Conservation (phyloP, 2,888 invertebrate genomes). For the Agrenia bidenticulata region DNA sequence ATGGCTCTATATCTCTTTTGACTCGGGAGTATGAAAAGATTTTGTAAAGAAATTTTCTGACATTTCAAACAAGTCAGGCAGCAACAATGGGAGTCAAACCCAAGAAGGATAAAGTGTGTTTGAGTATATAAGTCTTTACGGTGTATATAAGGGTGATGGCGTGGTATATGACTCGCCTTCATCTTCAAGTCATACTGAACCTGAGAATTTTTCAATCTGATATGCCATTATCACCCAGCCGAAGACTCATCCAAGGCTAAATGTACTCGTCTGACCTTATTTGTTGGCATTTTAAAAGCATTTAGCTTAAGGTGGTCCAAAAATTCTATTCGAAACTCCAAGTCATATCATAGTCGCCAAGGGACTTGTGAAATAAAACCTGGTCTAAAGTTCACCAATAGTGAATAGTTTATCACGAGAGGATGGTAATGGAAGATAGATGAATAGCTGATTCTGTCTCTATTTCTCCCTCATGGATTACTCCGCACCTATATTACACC, state of each 20-base stretch:
- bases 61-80: slow-evolving; percentile 47
- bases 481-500: too few relatives aligned
- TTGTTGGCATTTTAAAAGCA: slow-evolving; percentile 48
- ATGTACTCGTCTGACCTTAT: slow-evolving; percentile 36
- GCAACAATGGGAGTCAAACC: slow-evolving; percentile 43
- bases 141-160: too few relatives aligned
- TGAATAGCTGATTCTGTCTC: too few relatives aligned
- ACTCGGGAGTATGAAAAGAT: slow-evolving; percentile 8
- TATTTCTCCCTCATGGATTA: too few relatives aligned
- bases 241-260: slow-evolving; percentile 19
- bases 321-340: slow-evolving; percentile 20
- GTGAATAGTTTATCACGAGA: slow-evolving; percentile 24
- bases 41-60: slow-evolving; percentile 39
- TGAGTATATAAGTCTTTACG: slow-evolving; percentile 18
- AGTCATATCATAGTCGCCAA: slow-evolving; percentile 22
- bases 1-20: slow-evolving; percentile 35
- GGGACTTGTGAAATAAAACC: slow-evolving; percentile 42
- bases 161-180: too few relatives aligned
- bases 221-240: slow-evolving; percentile 39
- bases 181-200: slow-evolving; percentile 8
- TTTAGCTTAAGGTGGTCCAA: slow-evolving; percentile 44
- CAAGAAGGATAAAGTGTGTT: slow-evolving; percentile 35
- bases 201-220: slow-evolving; percentile 37
- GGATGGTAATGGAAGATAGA: slow-evolving; percentile 20
- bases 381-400: slow-evolving; percentile 39